A percentile compares a stretch with the other conserved stretches of the same genome.
These are phyloP conservation scores for Cynopterus sphinx DNA, from an alignment of 2,797 vertebrate genomes.

Conservation along the genomic window DNA sequence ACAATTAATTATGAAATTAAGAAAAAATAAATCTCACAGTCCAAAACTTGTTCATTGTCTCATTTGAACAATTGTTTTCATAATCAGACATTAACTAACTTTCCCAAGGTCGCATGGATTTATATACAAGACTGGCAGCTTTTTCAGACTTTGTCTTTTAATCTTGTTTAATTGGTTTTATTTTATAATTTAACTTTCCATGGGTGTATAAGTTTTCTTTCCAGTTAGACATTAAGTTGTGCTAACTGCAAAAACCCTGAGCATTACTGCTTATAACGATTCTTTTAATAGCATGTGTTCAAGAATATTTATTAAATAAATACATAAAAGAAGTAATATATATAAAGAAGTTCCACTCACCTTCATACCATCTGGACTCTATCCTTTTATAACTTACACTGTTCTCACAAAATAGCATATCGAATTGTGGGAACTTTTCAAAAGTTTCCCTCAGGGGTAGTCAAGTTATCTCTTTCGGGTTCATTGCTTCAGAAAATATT, in stretches of 20 bases:
- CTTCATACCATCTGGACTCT: not conserved
- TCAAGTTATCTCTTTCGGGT: slow-evolving; percentile 53
- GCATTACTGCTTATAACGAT: not conserved
- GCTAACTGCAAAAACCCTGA: not conserved
- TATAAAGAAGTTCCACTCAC: not conserved
- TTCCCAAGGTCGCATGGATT: slow-evolving; percentile 9
- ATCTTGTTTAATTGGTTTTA: slow-evolving; percentile 17
- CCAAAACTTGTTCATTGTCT: not conserved
- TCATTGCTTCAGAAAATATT: slow-evolving; percentile 63
- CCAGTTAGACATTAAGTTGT: not conserved
- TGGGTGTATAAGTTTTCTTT: not conserved
- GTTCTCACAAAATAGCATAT: not conserved
- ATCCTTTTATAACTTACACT: not conserved
- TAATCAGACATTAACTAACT: slow-evolving; percentile 49
- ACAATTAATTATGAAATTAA: not conserved
- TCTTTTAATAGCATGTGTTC: not conserved
- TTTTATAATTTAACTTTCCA: slow-evolving; percentile 3
- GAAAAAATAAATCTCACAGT: not conserved
- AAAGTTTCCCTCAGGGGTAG: slow-evolving; percentile 33
- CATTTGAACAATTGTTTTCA: slow-evolving; percentile 16
- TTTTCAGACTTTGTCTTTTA: slow-evolving; percentile 50
- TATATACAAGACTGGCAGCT: not conserved
- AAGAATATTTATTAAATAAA: slow-evolving; percentile 41
- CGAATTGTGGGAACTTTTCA: slow-evolving; percentile 35
- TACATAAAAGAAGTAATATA: not conserved